Evolutionary conservation across 2,797 vertebrate species (phyloP).

Genomic region (Holocentrus rufus): DNA sequence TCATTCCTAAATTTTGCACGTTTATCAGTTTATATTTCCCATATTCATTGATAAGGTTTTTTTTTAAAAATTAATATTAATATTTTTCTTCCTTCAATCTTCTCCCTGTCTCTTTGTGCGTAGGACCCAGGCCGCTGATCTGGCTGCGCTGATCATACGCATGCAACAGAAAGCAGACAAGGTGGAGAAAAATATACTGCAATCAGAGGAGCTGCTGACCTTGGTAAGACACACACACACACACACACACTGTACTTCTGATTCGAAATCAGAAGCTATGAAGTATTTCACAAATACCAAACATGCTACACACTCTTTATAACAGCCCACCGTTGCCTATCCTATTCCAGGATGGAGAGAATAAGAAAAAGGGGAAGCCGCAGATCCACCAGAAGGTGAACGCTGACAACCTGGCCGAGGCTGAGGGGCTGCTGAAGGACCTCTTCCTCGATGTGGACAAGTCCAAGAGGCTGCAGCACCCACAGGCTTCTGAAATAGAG

Average conservation of each 20-base stretch:
- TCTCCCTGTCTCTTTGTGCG: slow-evolving; percentile 13
- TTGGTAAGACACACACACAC: slow-evolving; percentile 75
- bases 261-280: neutral
- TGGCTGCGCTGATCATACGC: slow-evolving; percentile 85
- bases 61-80: too few species aligned
- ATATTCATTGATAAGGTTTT: neutral
- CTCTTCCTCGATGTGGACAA: slow-evolving; percentile 92
- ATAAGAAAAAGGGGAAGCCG: slow-evolving; percentile 62
- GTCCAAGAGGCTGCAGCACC: slow-evolving; percentile 87
- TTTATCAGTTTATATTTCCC: too few species aligned
- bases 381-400: slow-evolving; percentile 82
- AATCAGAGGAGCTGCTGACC: slow-evolving; percentile 81
- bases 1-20: too few species aligned
- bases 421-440: slow-evolving; percentile 88
- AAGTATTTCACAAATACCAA: neutral
- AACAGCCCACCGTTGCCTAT: neutral
- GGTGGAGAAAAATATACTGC: slow-evolving; percentile 91
- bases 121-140: slow-evolving; percentile 84
- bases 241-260: neutral
- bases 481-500: slow-evolving; percentile 89
- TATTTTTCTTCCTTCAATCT: neutral
- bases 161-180: slow-evolving; percentile 92
- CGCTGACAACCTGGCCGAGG: slow-evolving; percentile 82
- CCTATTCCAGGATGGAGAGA: slow-evolving; percentile 72
- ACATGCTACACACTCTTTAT: neutral